phyloP scores from a whole-genome alignment of 2,888 invertebrate genomes.

The Chrysomela aeneicollis region DNA sequence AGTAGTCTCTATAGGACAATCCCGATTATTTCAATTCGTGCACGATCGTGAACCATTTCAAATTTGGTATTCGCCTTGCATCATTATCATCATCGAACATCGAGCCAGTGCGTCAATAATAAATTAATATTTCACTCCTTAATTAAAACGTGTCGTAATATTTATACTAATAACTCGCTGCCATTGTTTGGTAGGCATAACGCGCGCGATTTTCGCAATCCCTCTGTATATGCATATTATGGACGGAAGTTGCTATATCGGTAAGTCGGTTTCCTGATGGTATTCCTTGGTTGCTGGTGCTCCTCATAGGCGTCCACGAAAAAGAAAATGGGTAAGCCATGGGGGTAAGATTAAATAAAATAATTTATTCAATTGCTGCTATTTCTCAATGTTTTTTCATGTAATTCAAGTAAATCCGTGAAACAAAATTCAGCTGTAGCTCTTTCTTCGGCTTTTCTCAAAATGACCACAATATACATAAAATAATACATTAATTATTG shows the following conservation, averaged over 20 bases:
- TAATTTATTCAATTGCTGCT: too few species aligned
- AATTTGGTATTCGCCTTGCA: conserved; percentile 3
- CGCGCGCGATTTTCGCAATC: conserved; percentile 30
- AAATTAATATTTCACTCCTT: conserved; percentile 19
- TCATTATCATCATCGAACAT: background rate
- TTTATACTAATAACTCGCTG: conserved; percentile 32
- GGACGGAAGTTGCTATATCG: conserved; percentile 36
- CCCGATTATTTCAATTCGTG: background rate
- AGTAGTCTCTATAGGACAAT: background rate
- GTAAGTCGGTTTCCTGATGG: conserved; percentile 32
- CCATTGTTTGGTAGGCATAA: conserved; percentile 26
- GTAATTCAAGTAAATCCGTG: too few species aligned
- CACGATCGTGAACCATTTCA: background rate
- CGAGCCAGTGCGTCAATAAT: conserved; percentile 15
- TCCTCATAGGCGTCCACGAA: too few species aligned
- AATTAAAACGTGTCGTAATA: conserved; percentile 29
- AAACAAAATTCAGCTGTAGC: too few species aligned
- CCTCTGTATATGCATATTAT: conserved; percentile 13
- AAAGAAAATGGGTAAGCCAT: too few species aligned
- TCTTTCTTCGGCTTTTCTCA: too few species aligned
- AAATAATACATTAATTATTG: too few species aligned
- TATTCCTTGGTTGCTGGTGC: conserved; percentile 6
- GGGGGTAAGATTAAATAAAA: too few species aligned
- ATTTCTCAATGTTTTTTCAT: too few species aligned
- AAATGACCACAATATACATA: too few species aligned